Percentiles rank a stretch among this genome's conserved stretches.
These are phyloP conservation scores for Hemistola chrysoprasaria DNA, from an alignment of 2,888 invertebrate species.

Conservation along the genomic window DNA sequence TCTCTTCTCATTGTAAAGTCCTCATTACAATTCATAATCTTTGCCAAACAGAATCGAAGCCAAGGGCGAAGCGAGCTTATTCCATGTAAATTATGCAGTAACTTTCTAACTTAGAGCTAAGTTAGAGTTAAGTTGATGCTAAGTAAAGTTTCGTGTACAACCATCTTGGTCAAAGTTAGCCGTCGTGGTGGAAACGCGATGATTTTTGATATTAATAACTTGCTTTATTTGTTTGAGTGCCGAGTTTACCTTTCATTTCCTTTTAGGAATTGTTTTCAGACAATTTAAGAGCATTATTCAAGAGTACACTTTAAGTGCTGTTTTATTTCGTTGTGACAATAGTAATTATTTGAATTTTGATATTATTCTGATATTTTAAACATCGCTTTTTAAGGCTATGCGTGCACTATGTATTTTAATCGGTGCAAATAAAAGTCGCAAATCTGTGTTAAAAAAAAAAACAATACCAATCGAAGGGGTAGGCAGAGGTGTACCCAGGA, in stretches of 20 bases:
- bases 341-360: too few species aligned
- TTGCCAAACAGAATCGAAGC: constrained; percentile 34
- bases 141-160: constrained; percentile 40
- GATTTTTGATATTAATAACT: constrained; percentile 32
- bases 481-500: too few species aligned
- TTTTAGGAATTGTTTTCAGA: constrained; percentile 3
- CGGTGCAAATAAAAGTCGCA: too few species aligned
- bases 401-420: too few species aligned
- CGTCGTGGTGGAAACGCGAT: constrained; percentile 21
- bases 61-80: constrained; percentile 42
- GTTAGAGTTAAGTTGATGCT: constrained; percentile 33
- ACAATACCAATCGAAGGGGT: too few species aligned
- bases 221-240: constrained; percentile 25
- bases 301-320: too few species aligned
- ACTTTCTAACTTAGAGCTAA: constrained; percentile 44
- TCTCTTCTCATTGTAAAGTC: constrained; percentile 15
- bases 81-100: constrained; percentile 45
- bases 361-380: too few species aligned
- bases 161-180: constrained; percentile 29
- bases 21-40: constrained; percentile 15
- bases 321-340: too few species aligned
- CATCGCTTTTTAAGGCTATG: too few species aligned
- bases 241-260: constrained; percentile 15
- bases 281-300: neutral
- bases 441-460: too few species aligned